These are phyloP conservation scores for Drosophila diplacantha DNA, from an alignment of 2,888 invertebrate species.

Conservation along the genomic window DNA sequence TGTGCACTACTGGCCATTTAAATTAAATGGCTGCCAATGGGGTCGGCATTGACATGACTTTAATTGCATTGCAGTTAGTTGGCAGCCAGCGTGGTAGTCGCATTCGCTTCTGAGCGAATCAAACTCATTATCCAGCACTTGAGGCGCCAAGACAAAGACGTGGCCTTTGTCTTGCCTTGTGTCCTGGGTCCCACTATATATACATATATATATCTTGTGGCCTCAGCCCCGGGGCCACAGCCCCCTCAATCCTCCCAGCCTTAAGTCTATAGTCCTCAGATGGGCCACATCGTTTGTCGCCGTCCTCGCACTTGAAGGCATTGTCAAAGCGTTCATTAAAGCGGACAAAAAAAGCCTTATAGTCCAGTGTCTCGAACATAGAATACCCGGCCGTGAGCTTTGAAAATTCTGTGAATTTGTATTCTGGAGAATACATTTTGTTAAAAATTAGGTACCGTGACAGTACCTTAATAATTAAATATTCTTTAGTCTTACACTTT, in stretches of 20 bases:
- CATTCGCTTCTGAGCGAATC: constrained; percentile 46
- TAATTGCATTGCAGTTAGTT: constrained; percentile 63
- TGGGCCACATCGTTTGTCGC: constrained; percentile 41
- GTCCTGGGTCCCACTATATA: constrained; percentile 4
- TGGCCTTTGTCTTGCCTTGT: constrained; percentile 1
- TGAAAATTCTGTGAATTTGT: neutral
- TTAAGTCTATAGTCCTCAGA: constrained; percentile 5
- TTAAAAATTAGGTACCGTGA: neutral
- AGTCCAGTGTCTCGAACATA: neutral
- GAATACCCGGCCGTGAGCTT: neutral
- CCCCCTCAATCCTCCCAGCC: neutral
- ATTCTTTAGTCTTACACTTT: neutral
- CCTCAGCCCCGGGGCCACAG: constrained; percentile 26
- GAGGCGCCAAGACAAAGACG: constrained; percentile 52
- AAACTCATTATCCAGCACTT: constrained; percentile 61
- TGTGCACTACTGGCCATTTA: constrained; percentile 11
- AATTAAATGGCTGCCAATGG: constrained; percentile 41
- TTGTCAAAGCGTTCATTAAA: constrained; percentile 72
- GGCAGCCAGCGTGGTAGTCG: constrained; percentile 23
- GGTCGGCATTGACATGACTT: constrained; percentile 65
- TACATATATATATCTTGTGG: constrained; percentile 15
- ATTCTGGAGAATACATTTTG: neutral
- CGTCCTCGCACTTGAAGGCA: constrained; percentile 62
- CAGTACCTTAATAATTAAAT: neutral
- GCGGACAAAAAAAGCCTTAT: constrained; percentile 17